Evolutionary conservation across 2,113 vertebrate genomes (phyloP).

Genomic region (Porphyrio hochstetteri): DNA sequence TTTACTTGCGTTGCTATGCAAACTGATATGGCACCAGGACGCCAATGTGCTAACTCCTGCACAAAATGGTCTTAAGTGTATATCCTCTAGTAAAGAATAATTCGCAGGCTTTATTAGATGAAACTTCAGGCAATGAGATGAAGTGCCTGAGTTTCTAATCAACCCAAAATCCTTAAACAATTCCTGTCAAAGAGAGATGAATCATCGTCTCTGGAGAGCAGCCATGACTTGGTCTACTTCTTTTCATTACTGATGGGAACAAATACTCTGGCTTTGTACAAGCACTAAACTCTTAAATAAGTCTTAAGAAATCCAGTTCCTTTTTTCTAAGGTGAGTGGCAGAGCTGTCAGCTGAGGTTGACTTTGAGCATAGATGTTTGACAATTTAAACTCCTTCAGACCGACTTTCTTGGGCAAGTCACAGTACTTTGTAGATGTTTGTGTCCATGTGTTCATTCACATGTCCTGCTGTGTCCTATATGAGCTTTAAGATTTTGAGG

Average conservation of each 20-base stretch:
- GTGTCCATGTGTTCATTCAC: too few species aligned
- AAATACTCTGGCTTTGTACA: not conserved
- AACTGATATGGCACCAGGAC: not conserved
- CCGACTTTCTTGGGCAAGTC: not conserved
- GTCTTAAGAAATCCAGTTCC: not conserved
- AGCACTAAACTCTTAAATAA: not conserved
- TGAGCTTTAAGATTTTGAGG: not conserved
- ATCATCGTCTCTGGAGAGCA: not conserved
- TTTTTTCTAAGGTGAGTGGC: not conserved
- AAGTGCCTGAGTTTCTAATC: not conserved
- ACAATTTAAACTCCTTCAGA: too few species aligned
- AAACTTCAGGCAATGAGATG: not conserved
- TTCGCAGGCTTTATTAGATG: not conserved
- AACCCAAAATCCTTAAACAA: not conserved
- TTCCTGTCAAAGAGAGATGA: not conserved
- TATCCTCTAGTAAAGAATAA: not conserved
- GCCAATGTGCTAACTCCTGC: not conserved
- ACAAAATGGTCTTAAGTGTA: not conserved
- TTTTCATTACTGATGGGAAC: not conserved
- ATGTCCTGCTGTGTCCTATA: not conserved
- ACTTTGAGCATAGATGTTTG: not conserved
- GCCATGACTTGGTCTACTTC: not conserved
- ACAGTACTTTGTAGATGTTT: not conserved
- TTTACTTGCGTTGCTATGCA: not conserved
- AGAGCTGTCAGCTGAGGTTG: not conserved